Percentiles rank a stretch among this genome's conserved stretches.
phyloP scores from a whole-genome alignment of 2,797 vertebrate genomes.

The Myotis findleyi region DNA sequence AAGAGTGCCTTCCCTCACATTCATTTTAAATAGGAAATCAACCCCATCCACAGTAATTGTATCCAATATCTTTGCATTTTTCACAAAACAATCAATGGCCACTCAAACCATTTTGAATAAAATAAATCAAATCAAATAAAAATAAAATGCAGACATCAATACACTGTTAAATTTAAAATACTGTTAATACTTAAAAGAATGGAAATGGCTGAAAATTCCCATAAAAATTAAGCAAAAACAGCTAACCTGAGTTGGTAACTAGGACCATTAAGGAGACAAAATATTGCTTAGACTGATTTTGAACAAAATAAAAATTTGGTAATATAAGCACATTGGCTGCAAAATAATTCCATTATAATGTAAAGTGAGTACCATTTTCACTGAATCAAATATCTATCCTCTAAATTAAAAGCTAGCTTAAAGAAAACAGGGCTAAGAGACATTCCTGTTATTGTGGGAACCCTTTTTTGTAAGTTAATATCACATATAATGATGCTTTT shows the following conservation, averaged over 20 bases:
- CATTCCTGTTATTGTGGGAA: not conserved
- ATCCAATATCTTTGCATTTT: not conserved
- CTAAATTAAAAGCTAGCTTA: constrained; percentile 40
- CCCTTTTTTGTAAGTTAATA: not conserved
- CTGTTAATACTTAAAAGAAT: constrained; percentile 71
- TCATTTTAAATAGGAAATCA: not conserved
- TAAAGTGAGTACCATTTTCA: constrained; percentile 62
- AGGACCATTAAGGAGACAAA: constrained; percentile 73
- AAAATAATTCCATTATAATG: constrained; percentile 76
- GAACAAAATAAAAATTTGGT: constrained; percentile 79
- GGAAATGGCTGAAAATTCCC: constrained; percentile 71
- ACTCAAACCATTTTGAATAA: constrained; percentile 50
- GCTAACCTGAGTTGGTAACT: constrained; percentile 74
- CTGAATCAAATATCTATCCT: constrained; percentile 42
- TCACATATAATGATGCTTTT: constrained; percentile 55
- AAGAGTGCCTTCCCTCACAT: not conserved
- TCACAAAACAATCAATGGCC: constrained; percentile 39
- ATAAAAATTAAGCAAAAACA: constrained; percentile 80
- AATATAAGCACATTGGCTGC: constrained; percentile 77
- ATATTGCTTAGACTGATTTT: constrained; percentile 67
- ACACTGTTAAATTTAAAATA: constrained; percentile 74
- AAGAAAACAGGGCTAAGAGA: constrained; percentile 51
- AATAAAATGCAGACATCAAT: constrained; percentile 64
- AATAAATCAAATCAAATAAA: constrained; percentile 65
- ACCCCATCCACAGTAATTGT: not conserved